Evolutionary conservation across 1,140 invertebrate species (phyloP).

Genomic region (Apocrypta bakeri): DNA sequence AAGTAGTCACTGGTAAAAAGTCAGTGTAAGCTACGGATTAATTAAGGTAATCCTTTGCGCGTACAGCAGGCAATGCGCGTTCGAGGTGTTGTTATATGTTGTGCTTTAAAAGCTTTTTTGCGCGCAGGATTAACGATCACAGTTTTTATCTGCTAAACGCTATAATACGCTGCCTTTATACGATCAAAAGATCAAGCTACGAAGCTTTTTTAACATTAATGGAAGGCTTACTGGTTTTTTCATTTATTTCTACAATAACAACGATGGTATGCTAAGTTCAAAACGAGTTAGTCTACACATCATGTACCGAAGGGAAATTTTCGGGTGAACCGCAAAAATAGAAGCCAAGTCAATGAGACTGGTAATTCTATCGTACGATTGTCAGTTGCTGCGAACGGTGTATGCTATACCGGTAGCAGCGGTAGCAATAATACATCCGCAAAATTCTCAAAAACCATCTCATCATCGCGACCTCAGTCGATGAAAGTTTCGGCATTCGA

Average conservation of each 20-base stretch:
- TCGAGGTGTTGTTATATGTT: neutral
- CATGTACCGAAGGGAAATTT: too few species aligned
- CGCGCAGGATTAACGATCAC: neutral
- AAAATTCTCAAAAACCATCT: neutral
- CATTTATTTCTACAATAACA: neutral
- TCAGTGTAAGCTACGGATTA: too few species aligned
- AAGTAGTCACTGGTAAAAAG: too few species aligned
- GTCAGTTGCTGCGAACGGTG: too few species aligned
- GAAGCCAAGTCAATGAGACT: neutral
- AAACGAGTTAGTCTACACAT: too few species aligned
- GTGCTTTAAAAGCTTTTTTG: neutral
- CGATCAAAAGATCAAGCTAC: too few species aligned
- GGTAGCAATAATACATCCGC: too few species aligned
- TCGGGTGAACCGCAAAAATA: too few species aligned
- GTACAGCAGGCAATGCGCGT: neutral
- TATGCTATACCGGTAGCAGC: neutral
- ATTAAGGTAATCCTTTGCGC: neutral
- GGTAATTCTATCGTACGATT: too few species aligned
- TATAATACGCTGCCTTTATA: neutral
- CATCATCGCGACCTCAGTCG: neutral
- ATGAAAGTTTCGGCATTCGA: neutral
- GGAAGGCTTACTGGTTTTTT: neutral
- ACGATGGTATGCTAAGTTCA: too few species aligned
- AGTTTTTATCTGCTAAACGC: neutral
- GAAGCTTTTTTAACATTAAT: neutral